A percentile compares a stretch with the other conserved stretches of the same genome.
These are phyloP conservation scores for Rhabdophis nuchalis DNA, from an alignment of 2,797 vertebrate species.

Conservation along the genomic window DNA sequence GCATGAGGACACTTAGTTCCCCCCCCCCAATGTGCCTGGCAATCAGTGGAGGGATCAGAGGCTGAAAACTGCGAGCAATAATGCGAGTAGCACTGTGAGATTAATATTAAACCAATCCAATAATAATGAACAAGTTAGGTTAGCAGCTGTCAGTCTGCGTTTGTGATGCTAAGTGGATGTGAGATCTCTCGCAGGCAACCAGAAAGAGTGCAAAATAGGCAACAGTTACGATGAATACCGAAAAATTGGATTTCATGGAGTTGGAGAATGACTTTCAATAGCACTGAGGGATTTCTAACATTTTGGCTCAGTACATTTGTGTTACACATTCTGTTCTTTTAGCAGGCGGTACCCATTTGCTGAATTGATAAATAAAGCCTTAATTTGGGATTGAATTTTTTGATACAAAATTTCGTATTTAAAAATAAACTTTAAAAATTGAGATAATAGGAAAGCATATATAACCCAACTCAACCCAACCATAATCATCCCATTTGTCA, in stretches of 20 bases:
- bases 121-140: background rate
- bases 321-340: background rate
- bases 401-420: background rate
- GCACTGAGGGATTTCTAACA: background rate
- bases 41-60: background rate
- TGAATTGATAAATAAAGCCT: background rate
- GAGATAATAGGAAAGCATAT: background rate
- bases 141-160: background rate
- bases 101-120: background rate
- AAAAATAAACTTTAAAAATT: background rate
- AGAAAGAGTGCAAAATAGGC: background rate
- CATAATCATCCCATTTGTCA: background rate
- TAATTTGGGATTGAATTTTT: background rate
- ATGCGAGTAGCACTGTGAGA: background rate
- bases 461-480: background rate
- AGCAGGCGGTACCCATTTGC: background rate
- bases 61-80: background rate
- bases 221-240: background rate
- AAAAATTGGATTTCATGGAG: background rate
- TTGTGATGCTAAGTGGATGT: background rate
- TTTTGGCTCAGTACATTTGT: background rate
- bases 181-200: background rate
- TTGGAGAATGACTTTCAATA: background rate
- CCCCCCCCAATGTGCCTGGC: background rate
- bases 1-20: background rate